Conservation (phyloP, 1,140 invertebrate species). For the Drosophila pseudoananassae region DNA sequence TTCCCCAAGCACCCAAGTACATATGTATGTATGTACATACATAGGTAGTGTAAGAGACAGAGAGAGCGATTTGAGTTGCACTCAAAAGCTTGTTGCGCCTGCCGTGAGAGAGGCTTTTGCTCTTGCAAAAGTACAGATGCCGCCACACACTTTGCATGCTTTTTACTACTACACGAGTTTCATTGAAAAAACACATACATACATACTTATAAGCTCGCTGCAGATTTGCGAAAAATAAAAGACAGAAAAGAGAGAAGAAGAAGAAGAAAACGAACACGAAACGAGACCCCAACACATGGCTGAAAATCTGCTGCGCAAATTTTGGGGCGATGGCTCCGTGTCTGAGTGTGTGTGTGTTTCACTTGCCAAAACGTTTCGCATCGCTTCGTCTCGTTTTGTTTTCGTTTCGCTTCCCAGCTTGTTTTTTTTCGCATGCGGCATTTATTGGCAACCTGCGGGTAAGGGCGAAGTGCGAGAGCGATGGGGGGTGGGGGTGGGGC, state of each 20-base stretch:
- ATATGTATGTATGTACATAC: too few species aligned
- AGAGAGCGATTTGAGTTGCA: slow-evolving; percentile 59
- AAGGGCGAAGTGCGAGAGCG: slow-evolving; percentile 16
- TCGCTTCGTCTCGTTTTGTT: slow-evolving; percentile 47
- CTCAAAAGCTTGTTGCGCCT: slow-evolving; percentile 78
- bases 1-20: slow-evolving; percentile 44
- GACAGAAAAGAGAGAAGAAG: slow-evolving; percentile 37
- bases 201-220: slow-evolving; percentile 48
- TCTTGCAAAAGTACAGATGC: slow-evolving; percentile 77
- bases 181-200: slow-evolving; percentile 66
- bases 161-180: slow-evolving; percentile 73
- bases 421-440: slow-evolving; percentile 56
- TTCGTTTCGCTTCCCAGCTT: slow-evolving; percentile 26
- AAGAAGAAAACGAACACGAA: slow-evolving; percentile 33
- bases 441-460: slow-evolving; percentile 74
- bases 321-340: slow-evolving; percentile 72
- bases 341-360: slow-evolving; percentile 45
- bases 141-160: slow-evolving; percentile 61
- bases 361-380: slow-evolving; percentile 61
- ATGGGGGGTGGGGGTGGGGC: neutral
- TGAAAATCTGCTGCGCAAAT: slow-evolving; percentile 81
- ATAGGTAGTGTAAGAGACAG: slow-evolving; percentile 36
- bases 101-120: slow-evolving; percentile 8
- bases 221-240: slow-evolving; percentile 42
- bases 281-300: slow-evolving; percentile 41